These are phyloP conservation scores for Philereme transversata DNA, from an alignment of 2,888 invertebrate genomes.

Conservation along the genomic window DNA sequence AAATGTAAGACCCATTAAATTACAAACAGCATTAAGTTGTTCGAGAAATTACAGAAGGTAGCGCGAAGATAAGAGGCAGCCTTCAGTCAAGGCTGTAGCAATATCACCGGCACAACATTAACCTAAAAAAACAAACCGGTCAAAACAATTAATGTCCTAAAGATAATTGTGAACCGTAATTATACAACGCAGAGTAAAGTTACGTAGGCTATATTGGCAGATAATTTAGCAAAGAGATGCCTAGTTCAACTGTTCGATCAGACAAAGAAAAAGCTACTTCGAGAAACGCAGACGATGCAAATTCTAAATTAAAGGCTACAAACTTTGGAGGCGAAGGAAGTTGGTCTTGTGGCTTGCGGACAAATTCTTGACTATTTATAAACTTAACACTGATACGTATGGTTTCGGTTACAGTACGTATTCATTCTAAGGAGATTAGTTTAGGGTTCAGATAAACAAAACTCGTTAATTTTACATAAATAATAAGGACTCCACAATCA, in stretches of 20 bases:
- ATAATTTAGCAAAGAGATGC: too few relatives aligned
- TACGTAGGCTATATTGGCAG: background rate
- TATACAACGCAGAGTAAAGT: background rate
- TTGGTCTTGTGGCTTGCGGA: conserved; percentile 20
- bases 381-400: background rate
- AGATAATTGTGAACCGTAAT: conserved; percentile 7
- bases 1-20: conserved; percentile 1
- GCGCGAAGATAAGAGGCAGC: conserved; percentile 46
- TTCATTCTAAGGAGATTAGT: background rate
- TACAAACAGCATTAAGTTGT: conserved; percentile 30
- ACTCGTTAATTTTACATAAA: background rate
- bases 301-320: background rate
- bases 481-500: background rate
- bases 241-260: too few relatives aligned
- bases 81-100: conserved; percentile 53
- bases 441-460: background rate
- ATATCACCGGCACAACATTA: conserved; percentile 49
- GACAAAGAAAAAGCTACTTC: background rate
- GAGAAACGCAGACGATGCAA: background rate
- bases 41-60: conserved; percentile 11
- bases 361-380: conserved; percentile 5
- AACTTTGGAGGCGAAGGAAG: conserved; percentile 4
- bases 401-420: background rate
- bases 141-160: conserved; percentile 34
- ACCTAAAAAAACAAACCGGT: conserved; percentile 52